A percentile compares a stretch with the other conserved stretches of the same genome.
phyloP scores from a whole-genome alignment of 2,797 vertebrate species.

The Falco columbarius region DNA sequence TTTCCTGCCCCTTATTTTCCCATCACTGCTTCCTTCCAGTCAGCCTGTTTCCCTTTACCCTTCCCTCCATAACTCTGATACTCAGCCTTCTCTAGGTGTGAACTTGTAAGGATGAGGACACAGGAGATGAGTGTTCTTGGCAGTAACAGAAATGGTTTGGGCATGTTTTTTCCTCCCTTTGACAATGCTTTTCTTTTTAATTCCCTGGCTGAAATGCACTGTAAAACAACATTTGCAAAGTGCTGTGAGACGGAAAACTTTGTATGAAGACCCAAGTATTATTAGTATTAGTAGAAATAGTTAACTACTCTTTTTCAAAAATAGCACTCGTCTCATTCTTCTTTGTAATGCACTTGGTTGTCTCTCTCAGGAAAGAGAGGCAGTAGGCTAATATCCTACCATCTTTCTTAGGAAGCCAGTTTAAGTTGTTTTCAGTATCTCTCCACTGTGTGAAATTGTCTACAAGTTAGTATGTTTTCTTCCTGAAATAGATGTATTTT shows the following conservation, averaged over 20 bases:
- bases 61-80: neutral
- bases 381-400: neutral
- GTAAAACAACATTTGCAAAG: neutral
- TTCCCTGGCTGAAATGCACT: neutral
- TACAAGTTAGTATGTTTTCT: constrained; percentile 51
- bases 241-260: neutral
- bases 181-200: neutral
- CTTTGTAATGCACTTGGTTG: neutral
- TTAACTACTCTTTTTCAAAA: neutral
- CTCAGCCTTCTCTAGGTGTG: neutral
- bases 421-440: neutral
- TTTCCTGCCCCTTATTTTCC: neutral
- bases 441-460: neutral
- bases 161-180: neutral
- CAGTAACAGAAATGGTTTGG: neutral
- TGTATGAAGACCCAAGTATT: neutral
- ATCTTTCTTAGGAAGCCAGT: constrained; percentile 33
- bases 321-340: neutral
- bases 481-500: constrained; percentile 30
- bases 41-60: neutral
- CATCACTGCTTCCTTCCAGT: neutral
- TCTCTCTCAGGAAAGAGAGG: neutral
- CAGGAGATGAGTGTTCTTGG: neutral
- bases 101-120: neutral
- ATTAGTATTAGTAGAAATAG: neutral